Evolutionary conservation across 2,113 vertebrate species (phyloP).

Genomic region (Egretta garzetta): DNA sequence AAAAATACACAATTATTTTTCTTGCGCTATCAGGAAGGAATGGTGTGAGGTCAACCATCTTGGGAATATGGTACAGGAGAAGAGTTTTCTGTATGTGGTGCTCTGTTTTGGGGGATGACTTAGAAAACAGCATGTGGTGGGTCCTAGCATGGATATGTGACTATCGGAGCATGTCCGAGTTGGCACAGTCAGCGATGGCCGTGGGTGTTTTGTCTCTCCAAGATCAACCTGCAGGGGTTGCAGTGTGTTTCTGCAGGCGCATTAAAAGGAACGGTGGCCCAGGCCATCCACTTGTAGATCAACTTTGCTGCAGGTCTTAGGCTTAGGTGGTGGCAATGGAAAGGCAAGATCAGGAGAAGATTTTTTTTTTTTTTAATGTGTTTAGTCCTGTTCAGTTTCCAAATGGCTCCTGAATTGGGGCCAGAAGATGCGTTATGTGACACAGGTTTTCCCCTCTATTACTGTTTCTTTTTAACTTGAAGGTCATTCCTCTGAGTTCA

Average conservation of each 20-base stretch:
- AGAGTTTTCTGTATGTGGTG: background rate
- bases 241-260: background rate
- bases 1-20: background rate
- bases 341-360: background rate
- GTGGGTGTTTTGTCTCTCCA: background rate
- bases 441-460: accelerated
- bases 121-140: accelerated
- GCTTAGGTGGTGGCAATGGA: background rate
- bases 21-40: background rate
- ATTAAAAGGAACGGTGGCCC: accelerated
- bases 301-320: background rate
- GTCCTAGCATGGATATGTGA: accelerated
- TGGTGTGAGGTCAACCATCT: background rate
- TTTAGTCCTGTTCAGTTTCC: background rate
- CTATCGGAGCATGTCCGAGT: background rate
- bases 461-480: background rate
- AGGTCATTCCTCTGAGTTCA: background rate
- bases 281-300: accelerated
- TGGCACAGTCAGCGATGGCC: background rate
- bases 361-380: too few relatives aligned
- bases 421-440: background rate
- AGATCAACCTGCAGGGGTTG: background rate
- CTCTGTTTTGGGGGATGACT: background rate
- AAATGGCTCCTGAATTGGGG: background rate
- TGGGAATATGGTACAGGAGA: background rate